Evolutionary conservation across 2,888 invertebrate genomes (phyloP), one percentile per base, ranked within the genome.

Genomic region (Drosophila parthenogenetica): DNA sequence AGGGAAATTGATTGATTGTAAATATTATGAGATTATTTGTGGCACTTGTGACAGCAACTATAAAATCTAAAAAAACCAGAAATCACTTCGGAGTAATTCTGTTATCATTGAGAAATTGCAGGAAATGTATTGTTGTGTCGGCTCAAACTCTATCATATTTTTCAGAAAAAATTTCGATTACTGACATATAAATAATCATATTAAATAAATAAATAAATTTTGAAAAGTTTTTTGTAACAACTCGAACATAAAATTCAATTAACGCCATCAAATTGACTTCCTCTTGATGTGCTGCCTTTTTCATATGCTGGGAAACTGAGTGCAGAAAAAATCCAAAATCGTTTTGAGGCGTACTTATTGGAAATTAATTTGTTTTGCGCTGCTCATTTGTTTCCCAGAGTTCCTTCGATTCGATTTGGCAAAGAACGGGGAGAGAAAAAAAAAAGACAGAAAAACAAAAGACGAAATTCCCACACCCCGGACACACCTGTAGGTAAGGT

Each of bases 401-500:
- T 29, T 14, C 8, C 50, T 69, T 39, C 37, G 17, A 29, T 42
- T 42, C 43, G n/a, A 48, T 29, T 48, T 29, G 48, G 46, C 16
- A 14, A 40, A 10, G 29, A 29, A 29, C 29, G 29, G 8, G 5
- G 29, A 29, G 35, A 14, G 39, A 43, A 66, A 59, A 53, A 22
- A 37, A 22, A 32, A 32, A 35, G 35, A 11, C 32, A 25, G 19
- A 3, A 13, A 11, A 17, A 22, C 22, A 22, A 22, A 29, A 8
- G 29, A 35, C 35, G 37, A 69, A 25, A 84, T 71, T 81, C 85
- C 79, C 67, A 68, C 64, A 76, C 67, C 63, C 68, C 42, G 54
- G 25, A 77, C 37, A 69, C 75, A 78, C 81, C 88, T 82, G 87
- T 82, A 37, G 50, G 42, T 57, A 65, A 37, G 50, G 35, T 49